A percentile compares a stretch with the other conserved stretches of the same genome.
These are phyloP conservation scores for Parotocinclus haroldoi DNA, from an alignment of 2,797 vertebrate species.

Conservation along the genomic window DNA sequence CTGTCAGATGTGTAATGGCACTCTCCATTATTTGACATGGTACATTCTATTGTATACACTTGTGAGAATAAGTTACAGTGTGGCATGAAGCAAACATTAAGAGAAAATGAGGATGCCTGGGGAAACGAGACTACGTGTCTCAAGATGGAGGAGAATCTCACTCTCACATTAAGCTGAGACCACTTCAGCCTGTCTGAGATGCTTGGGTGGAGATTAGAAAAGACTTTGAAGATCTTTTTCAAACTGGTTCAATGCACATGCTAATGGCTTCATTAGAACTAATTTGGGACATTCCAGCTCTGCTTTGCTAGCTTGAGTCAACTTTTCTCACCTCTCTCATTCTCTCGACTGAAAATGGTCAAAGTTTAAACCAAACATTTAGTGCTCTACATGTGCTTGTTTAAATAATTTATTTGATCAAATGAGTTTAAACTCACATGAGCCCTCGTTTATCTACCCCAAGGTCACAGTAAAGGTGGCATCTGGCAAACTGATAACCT, in stretches of 20 bases:
- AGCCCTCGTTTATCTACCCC: no score
- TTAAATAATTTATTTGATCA: neutral
- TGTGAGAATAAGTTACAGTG: conserved; percentile 29
- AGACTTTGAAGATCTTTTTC: conserved; percentile 34
- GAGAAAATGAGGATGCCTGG: conserved; percentile 14
- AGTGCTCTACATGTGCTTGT: neutral
- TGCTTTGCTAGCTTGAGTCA: conserved; percentile 7
- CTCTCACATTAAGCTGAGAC: conserved; percentile 26
- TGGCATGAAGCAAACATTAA: conserved; percentile 33
- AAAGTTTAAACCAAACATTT: conserved; percentile 11
- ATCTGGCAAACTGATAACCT: no score
- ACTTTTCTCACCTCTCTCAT: neutral
- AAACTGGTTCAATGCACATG: conserved; percentile 46
- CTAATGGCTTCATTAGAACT: conserved; percentile 47
- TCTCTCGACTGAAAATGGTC: conserved; percentile 9
- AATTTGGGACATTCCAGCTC: conserved; percentile 33
- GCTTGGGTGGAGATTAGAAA: conserved; percentile 31
- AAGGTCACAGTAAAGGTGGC: no score
- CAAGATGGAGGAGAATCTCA: conserved; percentile 20
- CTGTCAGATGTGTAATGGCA: conserved; percentile 23
- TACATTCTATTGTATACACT: conserved; percentile 35
- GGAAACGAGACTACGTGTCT: conserved; percentile 37
- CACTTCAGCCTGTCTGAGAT: conserved; percentile 31
- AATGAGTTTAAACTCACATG: neutral
- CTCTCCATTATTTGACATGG: conserved; percentile 36